Evolutionary conservation across 2,888 invertebrate genomes (phyloP), one percentile per base, ranked within the genome.

Genomic region (Laothoe populi): DNA sequence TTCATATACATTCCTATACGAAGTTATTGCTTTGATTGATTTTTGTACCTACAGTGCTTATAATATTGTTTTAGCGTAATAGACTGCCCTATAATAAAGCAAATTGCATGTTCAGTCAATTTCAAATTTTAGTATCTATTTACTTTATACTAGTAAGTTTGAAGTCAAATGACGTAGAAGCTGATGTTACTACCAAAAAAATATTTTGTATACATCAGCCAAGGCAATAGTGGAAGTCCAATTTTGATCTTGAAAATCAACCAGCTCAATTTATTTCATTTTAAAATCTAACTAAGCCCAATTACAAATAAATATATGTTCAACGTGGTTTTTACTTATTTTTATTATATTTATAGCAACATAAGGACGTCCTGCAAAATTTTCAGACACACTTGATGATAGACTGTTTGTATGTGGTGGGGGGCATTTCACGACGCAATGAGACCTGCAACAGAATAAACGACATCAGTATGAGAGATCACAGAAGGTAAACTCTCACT

Each of bases 301-400:
- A 59, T 61, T 59, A 64, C 61, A 60, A 66, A 65, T 65, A 63
- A 65, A 67, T 61, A 61, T 63, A 35, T 61, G 66, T 57, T 64
- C 64, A 62, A 68, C 58, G 23, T 42, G 42, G 23, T 24, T 87
- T 88, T 88, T 88, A 82, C 87, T 88, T 86, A 87, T 88, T 86
- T 88, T 89, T 87, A 86, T 87, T 82, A 75, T 73, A 81, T 78
- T 69, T 70, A 68, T 61, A 69, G 72, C 73, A 78, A 64, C 69
- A 71, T 71, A 67, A 70, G 64, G 67, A 72, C 64, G 66, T 80
- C 83, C 88, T 87, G 84, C 88, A 87, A 87, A 87, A 87, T 87
- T 87, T 85, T 84, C 87, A 80, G 78, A 77, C 72, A 72, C 85
- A 82, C 84, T 76, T 73, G 62, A 45, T 49, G 58, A 64, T 65